Evolutionary conservation across 2,797 vertebrate genomes (phyloP), one percentile per base, ranked within the genome.

Genomic region (Enoplosus armatus): DNA sequence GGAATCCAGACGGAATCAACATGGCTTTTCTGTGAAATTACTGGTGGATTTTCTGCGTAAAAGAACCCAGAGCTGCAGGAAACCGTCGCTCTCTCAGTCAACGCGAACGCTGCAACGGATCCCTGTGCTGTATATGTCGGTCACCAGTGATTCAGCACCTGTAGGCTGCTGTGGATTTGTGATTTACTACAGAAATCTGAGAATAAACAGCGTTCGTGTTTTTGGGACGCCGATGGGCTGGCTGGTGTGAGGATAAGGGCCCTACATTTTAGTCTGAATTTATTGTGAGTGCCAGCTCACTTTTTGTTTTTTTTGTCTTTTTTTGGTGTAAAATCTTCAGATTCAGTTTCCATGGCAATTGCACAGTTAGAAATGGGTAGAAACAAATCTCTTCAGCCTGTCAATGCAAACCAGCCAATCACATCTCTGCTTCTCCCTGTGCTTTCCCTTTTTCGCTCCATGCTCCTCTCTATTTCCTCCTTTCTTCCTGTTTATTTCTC

Each of bases 281-380:
- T n/a, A 84, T n/a, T 37, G 27, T 45, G 43, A 68, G 67, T 56
- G 37, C 63, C 59, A 47, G 47, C 24, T 48, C n/a, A n/a, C n/a
- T n/a, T n/a, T n/a, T n/a, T n/a, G n/a, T n/a, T n/a, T n/a, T n/a
- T n/a, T n/a, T n/a, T n/a, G n/a, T n/a, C n/a, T n/a, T n/a, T n/a
- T n/a, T n/a, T n/a, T n/a, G n/a, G n/a, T 84, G 86, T 88, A 84
- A 85, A 35, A 80, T 85, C 27, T 79, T 83, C 35, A 59, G 90
- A 91, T 93, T 90, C 92, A 59, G 90, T 92, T 93, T 90, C 92
- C 90, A 91, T 93, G 90, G 88, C 58, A 16, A 91, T 90, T 71
- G 79, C 79, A 86, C 67, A 64, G 82, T 84, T 68, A 76, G 60
- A 82, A 78, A 41, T 27, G 65, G 64, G 48, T 24, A 71, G 73